These are phyloP conservation scores for Leiothrix lutea DNA, from an alignment of 2,113 vertebrate species.

Conservation along the genomic window DNA sequence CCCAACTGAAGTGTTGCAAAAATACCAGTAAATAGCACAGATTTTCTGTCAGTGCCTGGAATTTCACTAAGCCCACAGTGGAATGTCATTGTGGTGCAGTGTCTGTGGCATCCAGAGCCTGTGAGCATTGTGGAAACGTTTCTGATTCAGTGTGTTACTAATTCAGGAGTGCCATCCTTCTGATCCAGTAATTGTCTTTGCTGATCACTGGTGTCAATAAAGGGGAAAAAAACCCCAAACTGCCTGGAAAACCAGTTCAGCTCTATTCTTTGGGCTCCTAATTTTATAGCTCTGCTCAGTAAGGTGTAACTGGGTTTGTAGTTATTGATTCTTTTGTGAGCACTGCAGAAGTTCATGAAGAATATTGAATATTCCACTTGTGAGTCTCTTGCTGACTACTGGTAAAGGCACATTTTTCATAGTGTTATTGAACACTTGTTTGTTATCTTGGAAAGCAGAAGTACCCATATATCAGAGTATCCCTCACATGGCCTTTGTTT, in stretches of 20 bases:
- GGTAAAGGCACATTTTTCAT: neutral
- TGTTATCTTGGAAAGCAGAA: neutral
- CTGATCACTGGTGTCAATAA: neutral
- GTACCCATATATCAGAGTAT: neutral
- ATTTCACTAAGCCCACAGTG: neutral
- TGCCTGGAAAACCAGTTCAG: neutral
- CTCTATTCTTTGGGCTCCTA: neutral
- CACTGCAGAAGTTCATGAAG: neutral
- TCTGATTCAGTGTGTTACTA: neutral
- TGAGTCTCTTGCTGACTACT: neutral
- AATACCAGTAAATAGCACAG: neutral
- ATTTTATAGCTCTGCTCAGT: neutral
- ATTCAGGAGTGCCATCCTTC: neutral
- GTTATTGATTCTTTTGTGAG: neutral
- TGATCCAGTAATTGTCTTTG: neutral
- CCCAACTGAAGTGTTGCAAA: neutral
- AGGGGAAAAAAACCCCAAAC: rapidly evolving
- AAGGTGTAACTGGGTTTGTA: neutral
- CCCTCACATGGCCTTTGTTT: neutral
- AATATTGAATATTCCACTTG: neutral
- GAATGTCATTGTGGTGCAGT: neutral
- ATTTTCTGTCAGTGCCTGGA: neutral
- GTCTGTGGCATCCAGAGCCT: neutral
- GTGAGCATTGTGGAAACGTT: neutral
- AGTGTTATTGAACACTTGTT: neutral